A percentile compares a stretch with the other conserved stretches of the same genome.
These are phyloP conservation scores for Tokudaia muenninki DNA, from an alignment of 2,797 vertebrate species.

Conservation along the genomic window DNA sequence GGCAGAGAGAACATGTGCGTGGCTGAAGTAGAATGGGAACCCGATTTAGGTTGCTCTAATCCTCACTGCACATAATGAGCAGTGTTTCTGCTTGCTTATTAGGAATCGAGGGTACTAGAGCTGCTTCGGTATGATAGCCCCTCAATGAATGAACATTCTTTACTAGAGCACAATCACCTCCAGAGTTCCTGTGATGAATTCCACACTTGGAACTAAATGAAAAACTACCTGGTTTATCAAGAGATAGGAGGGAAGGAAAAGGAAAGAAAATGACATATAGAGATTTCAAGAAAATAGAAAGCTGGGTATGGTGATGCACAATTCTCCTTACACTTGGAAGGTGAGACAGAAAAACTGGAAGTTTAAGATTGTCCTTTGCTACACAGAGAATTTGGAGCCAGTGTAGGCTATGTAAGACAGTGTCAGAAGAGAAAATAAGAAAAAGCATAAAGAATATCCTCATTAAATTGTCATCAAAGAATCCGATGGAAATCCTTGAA, in stretches of 20 bases:
- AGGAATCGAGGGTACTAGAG: not conserved
- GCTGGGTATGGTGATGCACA: not conserved
- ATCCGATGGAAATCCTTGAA: not conserved
- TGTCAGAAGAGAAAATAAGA: not conserved
- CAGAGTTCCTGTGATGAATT: not conserved
- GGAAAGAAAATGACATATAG: not conserved
- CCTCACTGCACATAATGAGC: not conserved
- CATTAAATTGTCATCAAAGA: slow-evolving; percentile 34
- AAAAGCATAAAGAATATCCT: not conserved
- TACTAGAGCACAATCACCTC: not conserved
- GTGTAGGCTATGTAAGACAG: not conserved
- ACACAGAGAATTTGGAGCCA: not conserved
- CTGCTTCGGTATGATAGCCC: not conserved
- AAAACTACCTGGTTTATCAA: not conserved
- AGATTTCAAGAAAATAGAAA: slow-evolving; percentile 44
- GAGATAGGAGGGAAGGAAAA: not conserved
- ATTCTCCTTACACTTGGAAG: not conserved
- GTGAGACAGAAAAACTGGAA: not conserved
- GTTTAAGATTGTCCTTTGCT: not conserved
- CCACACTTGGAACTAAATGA: not conserved
- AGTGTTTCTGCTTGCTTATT: not conserved
- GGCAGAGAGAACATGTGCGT: not conserved
- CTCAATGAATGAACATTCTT: not conserved
- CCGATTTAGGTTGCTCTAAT: not conserved
- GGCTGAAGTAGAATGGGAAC: not conserved